Percentiles rank a stretch among this genome's conserved stretches.
These are phyloP conservation scores for Megalops cyprinoides DNA, from an alignment of 2,797 vertebrate genomes.

Conservation along the genomic window DNA sequence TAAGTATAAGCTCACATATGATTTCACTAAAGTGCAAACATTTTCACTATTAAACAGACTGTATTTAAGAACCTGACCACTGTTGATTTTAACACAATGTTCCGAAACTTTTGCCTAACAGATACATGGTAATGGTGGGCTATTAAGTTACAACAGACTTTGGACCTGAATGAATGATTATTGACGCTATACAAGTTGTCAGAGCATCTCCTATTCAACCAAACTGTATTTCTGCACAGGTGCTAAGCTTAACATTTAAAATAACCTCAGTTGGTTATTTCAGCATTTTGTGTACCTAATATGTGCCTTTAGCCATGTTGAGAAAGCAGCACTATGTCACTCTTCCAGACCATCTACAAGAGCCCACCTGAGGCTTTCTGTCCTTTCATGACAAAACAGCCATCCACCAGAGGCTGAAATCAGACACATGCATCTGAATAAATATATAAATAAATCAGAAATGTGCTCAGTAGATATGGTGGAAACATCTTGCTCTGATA, in stretches of 20 bases:
- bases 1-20: neutral
- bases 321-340: constrained; percentile 73
- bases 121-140: too few relatives aligned
- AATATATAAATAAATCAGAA: constrained; percentile 70
- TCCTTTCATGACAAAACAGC: constrained; percentile 80
- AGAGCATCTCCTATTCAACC: neutral
- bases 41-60: neutral
- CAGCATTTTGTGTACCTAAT: constrained; percentile 37
- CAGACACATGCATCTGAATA: constrained; percentile 29
- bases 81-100: too few relatives aligned
- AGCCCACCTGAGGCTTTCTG: constrained; percentile 80
- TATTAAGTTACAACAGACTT: too few relatives aligned
- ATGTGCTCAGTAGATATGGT: constrained; percentile 49
- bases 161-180: too few relatives aligned
- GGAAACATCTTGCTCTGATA: constrained; percentile 41
- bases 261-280: constrained; percentile 7
- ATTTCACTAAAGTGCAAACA: neutral
- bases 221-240: neutral
- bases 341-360: constrained; percentile 76
- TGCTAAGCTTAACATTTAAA: constrained; percentile 17
- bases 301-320: constrained; percentile 61
- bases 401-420: constrained; percentile 73
- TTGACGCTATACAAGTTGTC: too few relatives aligned
- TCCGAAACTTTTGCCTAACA: too few relatives aligned
- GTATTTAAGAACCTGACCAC: too few relatives aligned